Conservation (phyloP, 2,113 vertebrate species). For the Diglossa brunneiventris region DNA sequence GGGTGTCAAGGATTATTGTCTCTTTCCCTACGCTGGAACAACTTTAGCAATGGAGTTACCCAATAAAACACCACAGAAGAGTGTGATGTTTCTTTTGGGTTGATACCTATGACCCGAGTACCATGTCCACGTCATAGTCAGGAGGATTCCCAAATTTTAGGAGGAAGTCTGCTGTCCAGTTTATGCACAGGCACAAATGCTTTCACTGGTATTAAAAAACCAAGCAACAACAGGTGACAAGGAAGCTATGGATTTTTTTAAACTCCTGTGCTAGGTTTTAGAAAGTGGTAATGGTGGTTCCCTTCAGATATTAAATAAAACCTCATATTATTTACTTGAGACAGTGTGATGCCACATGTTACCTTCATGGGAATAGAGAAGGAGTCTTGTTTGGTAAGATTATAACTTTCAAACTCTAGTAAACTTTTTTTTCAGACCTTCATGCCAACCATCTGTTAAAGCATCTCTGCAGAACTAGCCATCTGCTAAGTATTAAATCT, state of each 20-base stretch:
- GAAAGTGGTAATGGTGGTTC: neutral
- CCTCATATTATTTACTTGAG: neutral
- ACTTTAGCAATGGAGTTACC: neutral
- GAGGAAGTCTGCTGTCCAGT: too few species aligned
- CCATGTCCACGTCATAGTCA: neutral
- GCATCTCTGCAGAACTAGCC: conserved; percentile 25
- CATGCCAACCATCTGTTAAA: conserved; percentile 64
- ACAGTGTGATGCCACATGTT: neutral
- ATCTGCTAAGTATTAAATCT: conserved; percentile 61
- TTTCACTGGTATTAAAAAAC: neutral
- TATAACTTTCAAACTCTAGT: neutral
- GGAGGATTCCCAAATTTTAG: neutral
- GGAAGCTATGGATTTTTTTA: neutral
- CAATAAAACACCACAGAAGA: neutral
- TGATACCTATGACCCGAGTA: neutral
- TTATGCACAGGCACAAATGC: neutral
- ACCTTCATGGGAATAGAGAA: neutral
- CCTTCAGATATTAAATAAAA: neutral
- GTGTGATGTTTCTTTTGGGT: neutral
- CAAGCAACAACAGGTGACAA: neutral
- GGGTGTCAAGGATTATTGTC: neutral
- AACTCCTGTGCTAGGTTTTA: neutral
- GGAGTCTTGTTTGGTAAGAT: neutral
- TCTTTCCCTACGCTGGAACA: neutral
- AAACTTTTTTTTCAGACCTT: conserved; percentile 36